These are phyloP conservation scores for Nephrotoma flavescens DNA, from an alignment of 2,888 invertebrate genomes.

Conservation along the genomic window DNA sequence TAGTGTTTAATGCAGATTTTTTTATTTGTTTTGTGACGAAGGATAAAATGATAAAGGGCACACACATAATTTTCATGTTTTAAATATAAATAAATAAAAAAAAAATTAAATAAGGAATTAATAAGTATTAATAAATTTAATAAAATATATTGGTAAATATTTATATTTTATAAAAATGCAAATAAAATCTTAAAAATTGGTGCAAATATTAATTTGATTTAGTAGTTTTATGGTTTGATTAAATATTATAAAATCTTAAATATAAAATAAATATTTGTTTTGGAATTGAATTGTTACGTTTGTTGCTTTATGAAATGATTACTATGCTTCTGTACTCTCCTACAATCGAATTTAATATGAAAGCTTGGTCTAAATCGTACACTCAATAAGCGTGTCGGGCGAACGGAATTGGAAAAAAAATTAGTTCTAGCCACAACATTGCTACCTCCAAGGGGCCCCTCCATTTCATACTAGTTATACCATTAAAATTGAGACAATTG, in stretches of 20 bases:
- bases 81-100: slow-evolving; percentile 1
- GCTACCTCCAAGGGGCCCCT: too few relatives aligned
- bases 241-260: neutral
- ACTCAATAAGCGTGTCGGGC: too few relatives aligned
- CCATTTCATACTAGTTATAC: too few relatives aligned
- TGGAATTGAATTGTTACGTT: neutral
- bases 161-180: neutral
- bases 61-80: neutral
- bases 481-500: too few relatives aligned
- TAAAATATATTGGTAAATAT: neutral
- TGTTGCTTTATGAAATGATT: neutral
- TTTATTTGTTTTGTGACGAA: neutral
- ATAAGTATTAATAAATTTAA: neutral
- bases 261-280: neutral
- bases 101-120: neutral
- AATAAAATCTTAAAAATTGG: neutral
- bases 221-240: neutral
- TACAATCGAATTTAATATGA: too few relatives aligned
- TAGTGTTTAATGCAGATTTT: slow-evolving; percentile 15
- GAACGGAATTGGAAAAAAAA: too few relatives aligned
- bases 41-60: neutral
- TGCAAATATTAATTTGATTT: slow-evolving; percentile 1
- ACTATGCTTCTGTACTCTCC: too few relatives aligned
- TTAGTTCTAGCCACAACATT: too few relatives aligned
- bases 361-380: too few relatives aligned